These are phyloP conservation scores for Donacobius atricapilla DNA, from an alignment of 2,113 vertebrate species.

Conservation along the genomic window DNA sequence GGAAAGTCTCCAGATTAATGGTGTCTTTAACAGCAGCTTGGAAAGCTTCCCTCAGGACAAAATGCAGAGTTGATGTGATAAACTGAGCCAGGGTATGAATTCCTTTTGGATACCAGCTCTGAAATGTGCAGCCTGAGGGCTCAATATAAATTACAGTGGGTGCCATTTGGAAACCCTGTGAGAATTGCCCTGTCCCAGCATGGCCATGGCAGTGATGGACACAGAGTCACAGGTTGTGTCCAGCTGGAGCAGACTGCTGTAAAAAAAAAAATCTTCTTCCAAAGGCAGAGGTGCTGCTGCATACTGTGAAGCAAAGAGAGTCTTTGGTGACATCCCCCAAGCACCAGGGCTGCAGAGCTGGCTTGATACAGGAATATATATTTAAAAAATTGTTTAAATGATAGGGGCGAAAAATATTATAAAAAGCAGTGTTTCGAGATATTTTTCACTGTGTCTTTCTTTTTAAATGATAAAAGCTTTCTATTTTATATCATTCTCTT, in stretches of 20 bases:
- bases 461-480: background rate
- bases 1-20: background rate
- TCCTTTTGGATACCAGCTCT: background rate
- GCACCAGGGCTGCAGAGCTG: background rate
- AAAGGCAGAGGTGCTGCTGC: background rate
- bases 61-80: background rate
- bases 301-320: background rate
- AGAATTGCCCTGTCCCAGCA: background rate
- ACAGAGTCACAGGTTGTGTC: background rate
- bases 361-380: background rate
- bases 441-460: background rate
- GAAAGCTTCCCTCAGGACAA: background rate
- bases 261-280: background rate
- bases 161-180: background rate
- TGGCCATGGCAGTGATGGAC: background rate
- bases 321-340: background rate
- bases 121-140: background rate
- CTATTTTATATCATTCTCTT: background rate
- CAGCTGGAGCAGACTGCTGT: background rate
- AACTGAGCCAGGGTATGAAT: background rate
- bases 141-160: background rate
- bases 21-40: background rate
- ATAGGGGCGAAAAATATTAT: fast-evolving
- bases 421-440: background rate
- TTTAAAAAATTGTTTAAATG: background rate